Percentiles rank a stretch among this genome's conserved stretches.
Evolutionary conservation across 2,113 vertebrate genomes (phyloP).

Genomic region (Rhegmatorhina hoffmannsi): DNA sequence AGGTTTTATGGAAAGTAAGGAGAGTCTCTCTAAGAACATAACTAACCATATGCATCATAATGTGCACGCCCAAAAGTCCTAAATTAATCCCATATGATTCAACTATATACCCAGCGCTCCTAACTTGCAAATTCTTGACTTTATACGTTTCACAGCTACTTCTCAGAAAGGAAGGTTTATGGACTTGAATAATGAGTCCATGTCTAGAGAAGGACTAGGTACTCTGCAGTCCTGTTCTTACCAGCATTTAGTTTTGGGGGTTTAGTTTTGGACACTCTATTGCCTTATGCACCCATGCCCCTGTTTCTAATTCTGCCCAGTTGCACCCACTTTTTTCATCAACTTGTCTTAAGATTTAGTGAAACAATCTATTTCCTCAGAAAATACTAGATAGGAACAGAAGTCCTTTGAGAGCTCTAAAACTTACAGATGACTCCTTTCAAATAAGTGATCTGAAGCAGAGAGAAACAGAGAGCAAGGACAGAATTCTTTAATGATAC

Average conservation of each 20-base stretch:
- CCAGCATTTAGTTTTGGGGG: not conserved
- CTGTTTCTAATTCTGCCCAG: not conserved
- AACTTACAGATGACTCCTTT: not conserved
- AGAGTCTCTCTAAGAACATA: not conserved
- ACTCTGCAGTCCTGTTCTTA: not conserved
- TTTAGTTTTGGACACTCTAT: not conserved
- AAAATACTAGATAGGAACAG: not conserved
- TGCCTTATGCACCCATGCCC: not conserved
- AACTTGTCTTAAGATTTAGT: not conserved
- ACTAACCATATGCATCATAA: not conserved
- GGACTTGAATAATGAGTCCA: not conserved
- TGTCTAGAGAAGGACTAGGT: not conserved
- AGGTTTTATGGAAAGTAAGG: not conserved
- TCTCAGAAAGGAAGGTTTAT: not conserved
- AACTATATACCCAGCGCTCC: not conserved
- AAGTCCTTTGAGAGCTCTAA: not conserved
- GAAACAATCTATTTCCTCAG: not conserved
- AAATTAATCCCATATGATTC: not conserved
- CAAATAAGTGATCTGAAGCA: not conserved
- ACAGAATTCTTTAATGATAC: not conserved
- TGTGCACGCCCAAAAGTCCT: not conserved
- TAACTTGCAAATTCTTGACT: not conserved
- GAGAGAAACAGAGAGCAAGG: not conserved
- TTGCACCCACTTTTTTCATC: not conserved
- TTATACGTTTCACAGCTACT: not conserved